Evolutionary conservation across 2,113 vertebrate genomes (phyloP), one percentile per base, ranked within the genome.

Genomic region (Atlantisia rogersi): DNA sequence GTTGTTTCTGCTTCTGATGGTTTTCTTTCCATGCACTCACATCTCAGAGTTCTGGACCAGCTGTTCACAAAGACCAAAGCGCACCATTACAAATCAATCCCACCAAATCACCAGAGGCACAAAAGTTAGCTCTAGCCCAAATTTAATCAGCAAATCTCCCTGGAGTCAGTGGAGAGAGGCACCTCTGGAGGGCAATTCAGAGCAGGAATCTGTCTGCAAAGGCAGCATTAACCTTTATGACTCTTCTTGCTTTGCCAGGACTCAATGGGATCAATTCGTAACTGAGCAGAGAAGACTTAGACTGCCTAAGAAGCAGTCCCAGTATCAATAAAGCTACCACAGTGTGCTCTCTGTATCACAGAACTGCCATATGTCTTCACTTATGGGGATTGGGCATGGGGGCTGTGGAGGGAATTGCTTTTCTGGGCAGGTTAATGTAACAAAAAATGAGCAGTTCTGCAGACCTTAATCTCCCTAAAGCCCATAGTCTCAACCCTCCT

Each of bases 401-500:
- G 71, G 50, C 64, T 77, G 35, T 39, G 53, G 26, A 80, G 42
- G 69, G 53, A 93, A 90, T 94, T 86, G 65, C 69, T 92, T 96
- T 95, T 67, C 82, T 40, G 79, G 82, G 76, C 64, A 93, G 90
- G 92, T 95, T 96, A 94, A 93, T 39, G 68, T 86, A 93, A 96
- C 52, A 95, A 93, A 96, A 96, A 91, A 17, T 0, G 0, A 88
- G 39, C 56, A 17, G 5, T 35, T 83, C 79, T 80, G 68, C 88
- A 92, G 60, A 71, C 64, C 56, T 95, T 95, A 92, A 95, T 96
- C 90, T 94, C 88, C 76, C 82, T 68, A 86, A 92, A 94, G 80
- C 82, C 44, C 53, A 18, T 25, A 68, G 80, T 62, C 58, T 75
- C 94, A 92, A 65, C 31, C 42, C 26, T 78, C 37, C n/a, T 81